Evolutionary conservation across 1,140 invertebrate species (phyloP).

Genomic region (Heliconius melpomene): DNA sequence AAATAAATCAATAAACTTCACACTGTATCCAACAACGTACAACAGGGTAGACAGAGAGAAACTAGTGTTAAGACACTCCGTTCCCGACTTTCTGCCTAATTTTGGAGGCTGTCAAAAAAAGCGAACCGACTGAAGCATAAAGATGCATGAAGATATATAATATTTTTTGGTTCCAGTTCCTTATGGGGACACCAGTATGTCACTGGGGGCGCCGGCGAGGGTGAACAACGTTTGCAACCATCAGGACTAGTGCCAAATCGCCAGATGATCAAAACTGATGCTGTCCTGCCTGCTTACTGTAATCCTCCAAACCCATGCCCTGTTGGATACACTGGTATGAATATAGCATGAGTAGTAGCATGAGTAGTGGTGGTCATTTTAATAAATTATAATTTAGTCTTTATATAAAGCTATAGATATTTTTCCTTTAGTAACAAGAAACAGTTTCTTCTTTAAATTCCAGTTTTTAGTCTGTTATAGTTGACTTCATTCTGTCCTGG

Average conservation of each 20-base stretch:
- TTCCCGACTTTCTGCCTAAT: no score
- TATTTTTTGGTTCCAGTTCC: constrained; percentile 75
- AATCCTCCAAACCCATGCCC: constrained; percentile 99
- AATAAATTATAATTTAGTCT: neutral
- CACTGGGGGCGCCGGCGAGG: constrained; percentile 88
- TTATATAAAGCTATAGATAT: no score
- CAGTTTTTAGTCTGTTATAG: neutral
- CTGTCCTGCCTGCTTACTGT: constrained; percentile 97
- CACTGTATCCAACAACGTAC: no score
- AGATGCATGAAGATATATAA: neutral
- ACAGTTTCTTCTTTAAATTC: neutral
- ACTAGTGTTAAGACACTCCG: no score
- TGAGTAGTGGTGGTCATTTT: neutral
- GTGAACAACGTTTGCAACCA: constrained; percentile 85
- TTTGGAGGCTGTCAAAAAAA: no score
- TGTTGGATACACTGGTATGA: constrained; percentile 88
- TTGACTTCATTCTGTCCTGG: neutral
- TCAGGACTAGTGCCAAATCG: constrained; percentile 82
- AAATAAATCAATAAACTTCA: no score
- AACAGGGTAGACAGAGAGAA: no score
- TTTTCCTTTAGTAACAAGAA: neutral
- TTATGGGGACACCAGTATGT: constrained; percentile 93
- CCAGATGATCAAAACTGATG: constrained; percentile 93
- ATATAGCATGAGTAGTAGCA: neutral
- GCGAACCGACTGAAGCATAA: no score